Evolutionary conservation across 2,888 invertebrate species (phyloP), one percentile per base, ranked within the genome.

Genomic region (Caenorhabditis doughertyi): DNA sequence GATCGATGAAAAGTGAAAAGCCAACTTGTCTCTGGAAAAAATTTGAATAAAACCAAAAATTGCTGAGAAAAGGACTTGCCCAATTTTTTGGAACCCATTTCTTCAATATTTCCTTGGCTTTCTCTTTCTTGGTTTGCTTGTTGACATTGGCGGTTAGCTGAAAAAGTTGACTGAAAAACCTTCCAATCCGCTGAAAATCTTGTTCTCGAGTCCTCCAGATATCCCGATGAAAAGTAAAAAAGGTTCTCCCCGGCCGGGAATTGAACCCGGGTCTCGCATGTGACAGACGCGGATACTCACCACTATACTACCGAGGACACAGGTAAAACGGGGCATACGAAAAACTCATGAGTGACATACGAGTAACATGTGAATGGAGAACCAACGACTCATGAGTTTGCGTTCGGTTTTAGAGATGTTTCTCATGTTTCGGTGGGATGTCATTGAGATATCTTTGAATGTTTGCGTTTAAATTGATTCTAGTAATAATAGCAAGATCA

Each of bases 211-310:
- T 3, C 13, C 13, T 8, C 42, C 16, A 42, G 42, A 16, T 13
- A 42, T 16, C 3, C 13, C 3, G 13, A 42, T 3, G 8, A 29
- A 55, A 29, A 47, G 11, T 9, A 18, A 64, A 18, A 29, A 23
- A 18, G 25, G n/a, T 84, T 84, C 84, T 84, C 84, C 81, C 84
- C 84, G 85, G 87, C 85, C 85, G 85, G 85, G 85, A 85, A 85
- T 85, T 84, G 87, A 85, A 87, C 83, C 83, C 84, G 84, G 83
- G 84, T 84, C 84, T 84, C 84, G 84, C 84, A 86, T 85, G 85
- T 86, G 85, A 86, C 86, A 86, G 87, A 82, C 86, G 84, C 84
- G 84, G 81, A 85, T 85, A 86, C 85, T 85, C 76, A 85, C 84
- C 84, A 84, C 84, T 85, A 87, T 84, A 81, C 80, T 83, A 85